Conservation (phyloP, 2,888 invertebrate genomes). For the Napeogenes inachia region DNA sequence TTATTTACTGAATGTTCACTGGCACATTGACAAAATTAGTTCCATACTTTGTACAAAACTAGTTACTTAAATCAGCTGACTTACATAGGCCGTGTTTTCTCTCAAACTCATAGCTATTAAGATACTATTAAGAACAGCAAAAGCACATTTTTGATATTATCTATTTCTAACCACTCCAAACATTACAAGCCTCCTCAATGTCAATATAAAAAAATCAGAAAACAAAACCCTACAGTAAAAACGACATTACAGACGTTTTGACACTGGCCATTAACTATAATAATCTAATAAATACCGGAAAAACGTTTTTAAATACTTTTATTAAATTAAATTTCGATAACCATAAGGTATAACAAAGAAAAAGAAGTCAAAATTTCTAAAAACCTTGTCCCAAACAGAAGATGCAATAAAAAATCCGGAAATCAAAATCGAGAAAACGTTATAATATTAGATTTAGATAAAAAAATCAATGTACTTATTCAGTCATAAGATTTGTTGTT, state of each 20-base stretch:
- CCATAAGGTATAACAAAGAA: background rate
- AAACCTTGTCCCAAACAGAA: slow-evolving; percentile 16
- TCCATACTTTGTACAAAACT: too few relatives aligned
- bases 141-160: background rate
- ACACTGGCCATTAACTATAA: slow-evolving; percentile 31
- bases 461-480: slow-evolving; percentile 27
- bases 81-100: too few relatives aligned
- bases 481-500: slow-evolving; percentile 35
- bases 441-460: slow-evolving; percentile 1
- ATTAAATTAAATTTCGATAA: slow-evolving; percentile 12
- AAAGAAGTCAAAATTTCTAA: slow-evolving; percentile 15
- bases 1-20: too few relatives aligned
- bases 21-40: too few relatives aligned
- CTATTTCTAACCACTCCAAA: background rate
- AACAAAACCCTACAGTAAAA: slow-evolving; percentile 17
- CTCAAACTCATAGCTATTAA: too few relatives aligned
- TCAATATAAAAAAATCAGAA: slow-evolving; percentile 13
- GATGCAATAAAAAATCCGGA: slow-evolving; percentile 10
- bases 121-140: too few relatives aligned
- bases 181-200: slow-evolving; percentile 5
- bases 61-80: too few relatives aligned
- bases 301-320: slow-evolving; percentile 17
- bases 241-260: slow-evolving; percentile 20
- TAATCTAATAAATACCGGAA: slow-evolving; percentile 28
- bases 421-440: slow-evolving; percentile 5